Evolutionary conservation across 2,797 vertebrate species (phyloP).

Genomic region (Arctocebus calabarensis): DNA sequence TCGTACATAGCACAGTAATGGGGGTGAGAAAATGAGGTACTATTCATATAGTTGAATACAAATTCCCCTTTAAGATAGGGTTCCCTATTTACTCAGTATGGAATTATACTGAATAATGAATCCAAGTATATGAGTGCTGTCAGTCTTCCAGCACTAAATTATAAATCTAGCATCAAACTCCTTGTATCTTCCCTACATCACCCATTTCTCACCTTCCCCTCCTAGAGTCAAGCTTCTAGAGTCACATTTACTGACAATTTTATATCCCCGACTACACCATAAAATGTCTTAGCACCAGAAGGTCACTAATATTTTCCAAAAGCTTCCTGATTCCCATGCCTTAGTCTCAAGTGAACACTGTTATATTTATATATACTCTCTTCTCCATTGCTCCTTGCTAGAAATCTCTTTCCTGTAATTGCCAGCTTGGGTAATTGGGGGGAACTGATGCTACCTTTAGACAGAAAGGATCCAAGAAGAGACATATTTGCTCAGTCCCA

Average conservation of each 20-base stretch:
- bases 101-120: not conserved
- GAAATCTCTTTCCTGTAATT: not conserved
- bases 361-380: not conserved
- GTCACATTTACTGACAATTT: fast-evolving
- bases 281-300: not conserved
- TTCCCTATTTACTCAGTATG: not conserved
- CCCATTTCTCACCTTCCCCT: not conserved
- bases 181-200: not conserved
- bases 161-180: not conserved
- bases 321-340: not conserved
- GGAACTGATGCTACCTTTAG: not conserved
- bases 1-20: not conserved
- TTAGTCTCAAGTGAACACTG: not conserved
- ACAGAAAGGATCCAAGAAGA: not conserved
- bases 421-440: not conserved
- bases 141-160: not conserved
- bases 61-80: not conserved
- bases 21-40: not conserved
- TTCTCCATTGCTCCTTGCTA: not conserved
- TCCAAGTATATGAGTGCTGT: not conserved
- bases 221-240: not conserved
- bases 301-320: not conserved
- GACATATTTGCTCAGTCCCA: not conserved
- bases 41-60: not conserved
- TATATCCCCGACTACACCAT: too few species aligned